These are phyloP conservation scores for Geotria australis DNA, from an alignment of 2,797 vertebrate genomes.

Conservation along the genomic window DNA sequence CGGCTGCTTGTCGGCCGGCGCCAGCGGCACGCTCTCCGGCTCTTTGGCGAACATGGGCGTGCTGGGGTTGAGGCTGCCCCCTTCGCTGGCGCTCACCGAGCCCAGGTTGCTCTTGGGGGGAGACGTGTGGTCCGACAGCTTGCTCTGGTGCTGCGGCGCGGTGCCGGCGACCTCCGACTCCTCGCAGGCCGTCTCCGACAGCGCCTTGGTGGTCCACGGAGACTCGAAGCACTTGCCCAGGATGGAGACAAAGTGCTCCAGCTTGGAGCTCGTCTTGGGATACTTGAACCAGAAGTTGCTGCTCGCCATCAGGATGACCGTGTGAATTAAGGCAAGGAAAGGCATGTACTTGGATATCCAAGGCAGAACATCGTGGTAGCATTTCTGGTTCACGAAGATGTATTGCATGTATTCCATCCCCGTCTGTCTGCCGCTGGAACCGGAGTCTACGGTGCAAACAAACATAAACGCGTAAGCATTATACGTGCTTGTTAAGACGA, in stretches of 20 bases:
- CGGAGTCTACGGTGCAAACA: no score
- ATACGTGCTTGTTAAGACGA: no score
- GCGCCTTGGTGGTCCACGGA: constrained; percentile 86
- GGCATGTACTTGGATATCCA: constrained; percentile 99
- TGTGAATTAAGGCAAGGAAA: constrained; percentile 90
- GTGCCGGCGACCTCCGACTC: constrained; percentile 73
- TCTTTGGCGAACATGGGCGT: constrained; percentile 52
- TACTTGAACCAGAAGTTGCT: constrained; percentile 99
- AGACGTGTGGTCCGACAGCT: background rate
- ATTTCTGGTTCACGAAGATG: constrained; percentile 97
- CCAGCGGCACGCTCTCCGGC: background rate
- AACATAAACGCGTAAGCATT: no score
- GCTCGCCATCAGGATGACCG: constrained; percentile 90
- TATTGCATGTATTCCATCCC: constrained; percentile 97
- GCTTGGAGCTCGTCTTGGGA: constrained; percentile 94
- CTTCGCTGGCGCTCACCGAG: constrained; percentile 61
- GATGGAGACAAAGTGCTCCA: constrained; percentile 94
- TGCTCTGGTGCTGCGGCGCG: constrained; percentile 57
- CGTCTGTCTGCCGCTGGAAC: constrained; percentile 12
- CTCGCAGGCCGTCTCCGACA: constrained; percentile 88
- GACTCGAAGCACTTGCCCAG: constrained; percentile 94
- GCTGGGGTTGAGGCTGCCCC: constrained; percentile 65
- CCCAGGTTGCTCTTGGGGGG: background rate
- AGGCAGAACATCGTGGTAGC: constrained; percentile 81
- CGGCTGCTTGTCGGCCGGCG: constrained; percentile 62